Evolutionary conservation across 2,888 invertebrate genomes (phyloP).

Genomic region (Megastigmus dorsalis): DNA sequence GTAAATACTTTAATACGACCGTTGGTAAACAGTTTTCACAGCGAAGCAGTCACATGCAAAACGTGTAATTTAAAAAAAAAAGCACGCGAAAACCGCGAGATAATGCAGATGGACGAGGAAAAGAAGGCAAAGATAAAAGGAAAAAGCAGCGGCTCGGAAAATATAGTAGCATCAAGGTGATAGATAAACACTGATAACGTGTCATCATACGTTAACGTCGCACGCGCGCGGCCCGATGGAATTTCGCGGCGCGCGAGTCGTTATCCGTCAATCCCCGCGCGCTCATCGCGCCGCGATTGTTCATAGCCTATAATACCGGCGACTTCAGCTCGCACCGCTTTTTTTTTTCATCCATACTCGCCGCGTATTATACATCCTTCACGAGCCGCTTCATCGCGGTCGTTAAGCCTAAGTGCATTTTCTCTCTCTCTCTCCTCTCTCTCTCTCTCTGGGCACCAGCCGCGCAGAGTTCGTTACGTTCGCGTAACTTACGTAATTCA

Average conservation of each 20-base stretch:
- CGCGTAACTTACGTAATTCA: slow-evolving; percentile 51
- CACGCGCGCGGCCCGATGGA: slow-evolving; percentile 2
- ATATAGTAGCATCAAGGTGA: slow-evolving; percentile 25
- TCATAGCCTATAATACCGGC: no score
- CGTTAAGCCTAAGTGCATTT: slow-evolving; percentile 54
- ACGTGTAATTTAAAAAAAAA: no score
- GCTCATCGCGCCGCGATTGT: no score
- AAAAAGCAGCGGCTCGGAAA: background rate
- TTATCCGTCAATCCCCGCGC: slow-evolving; percentile 42
- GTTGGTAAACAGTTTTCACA: no score
- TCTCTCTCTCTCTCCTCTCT: no score
- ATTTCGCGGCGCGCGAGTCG: slow-evolving; percentile 30
- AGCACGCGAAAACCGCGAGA: no score
- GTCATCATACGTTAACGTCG: slow-evolving; percentile 42
- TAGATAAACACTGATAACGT: slow-evolving; percentile 47
- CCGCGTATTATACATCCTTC: background rate
- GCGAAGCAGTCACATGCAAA: no score
- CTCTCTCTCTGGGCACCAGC: no score
- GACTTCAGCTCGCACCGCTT: no score
- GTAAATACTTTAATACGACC: no score
- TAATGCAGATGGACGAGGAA: no score
- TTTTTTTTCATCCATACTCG: slow-evolving; percentile 9
- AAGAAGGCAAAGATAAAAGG: no score
- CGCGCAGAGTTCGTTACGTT: slow-evolving; percentile 50
- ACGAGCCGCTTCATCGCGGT: slow-evolving; percentile 40